Conservation (phyloP, 2,797 vertebrate species). For the Pangasius mekongensis region DNA sequence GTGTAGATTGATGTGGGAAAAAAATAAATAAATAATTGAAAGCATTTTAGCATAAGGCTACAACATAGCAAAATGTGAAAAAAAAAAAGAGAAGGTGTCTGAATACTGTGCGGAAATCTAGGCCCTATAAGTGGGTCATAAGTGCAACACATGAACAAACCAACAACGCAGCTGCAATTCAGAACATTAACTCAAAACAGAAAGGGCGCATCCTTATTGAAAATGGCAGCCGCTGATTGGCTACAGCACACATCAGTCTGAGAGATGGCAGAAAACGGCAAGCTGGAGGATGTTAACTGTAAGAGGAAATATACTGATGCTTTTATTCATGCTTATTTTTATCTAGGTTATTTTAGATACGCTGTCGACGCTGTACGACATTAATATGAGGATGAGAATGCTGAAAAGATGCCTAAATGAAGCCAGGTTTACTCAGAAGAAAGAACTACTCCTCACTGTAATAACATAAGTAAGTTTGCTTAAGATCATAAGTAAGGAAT, state of each 20-base stretch:
- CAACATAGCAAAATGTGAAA: too few species aligned
- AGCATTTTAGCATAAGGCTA: too few species aligned
- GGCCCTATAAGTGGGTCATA: neutral
- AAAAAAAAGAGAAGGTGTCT: too few species aligned
- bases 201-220: neutral
- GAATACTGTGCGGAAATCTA: neutral
- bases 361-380: neutral
- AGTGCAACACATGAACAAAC: neutral
- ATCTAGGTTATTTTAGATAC: neutral
- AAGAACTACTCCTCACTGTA: neutral
- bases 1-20: too few species aligned
- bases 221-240: neutral
- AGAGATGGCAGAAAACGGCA: neutral
- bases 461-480: neutral
- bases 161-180: neutral
- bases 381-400: neutral
- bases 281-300: neutral
- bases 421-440: neutral
- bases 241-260: neutral
- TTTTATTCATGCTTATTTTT: neutral
- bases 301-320: neutral
- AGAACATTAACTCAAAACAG: neutral
- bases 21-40: too few species aligned
- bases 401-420: neutral
- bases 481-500: neutral